Conservation (phyloP, 2,888 invertebrate genomes). For the Cantharis nigra region DNA sequence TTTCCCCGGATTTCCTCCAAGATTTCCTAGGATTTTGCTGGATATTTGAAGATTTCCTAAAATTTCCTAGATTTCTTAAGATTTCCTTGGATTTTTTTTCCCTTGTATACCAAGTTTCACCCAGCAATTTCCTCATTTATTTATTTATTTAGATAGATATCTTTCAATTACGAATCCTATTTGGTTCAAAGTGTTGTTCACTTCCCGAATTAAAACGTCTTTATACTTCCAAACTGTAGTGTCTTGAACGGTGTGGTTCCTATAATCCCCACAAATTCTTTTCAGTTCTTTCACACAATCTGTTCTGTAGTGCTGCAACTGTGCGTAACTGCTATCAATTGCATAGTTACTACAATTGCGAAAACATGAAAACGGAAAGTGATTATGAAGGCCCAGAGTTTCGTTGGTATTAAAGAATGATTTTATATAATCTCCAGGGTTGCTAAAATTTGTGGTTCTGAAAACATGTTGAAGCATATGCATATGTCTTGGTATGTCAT, state of each 20-base stretch:
- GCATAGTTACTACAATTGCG: constrained; percentile 83
- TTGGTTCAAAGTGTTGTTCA: constrained; percentile 67
- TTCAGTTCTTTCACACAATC: constrained; percentile 88
- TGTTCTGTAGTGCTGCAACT: constrained; percentile 91
- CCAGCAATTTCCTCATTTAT: too few species aligned
- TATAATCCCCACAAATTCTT: constrained; percentile 81
- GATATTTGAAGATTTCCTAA: too few species aligned
- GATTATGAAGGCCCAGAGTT: constrained; percentile 88
- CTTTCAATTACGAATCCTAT: neutral
- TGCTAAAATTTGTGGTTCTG: constrained; percentile 87
- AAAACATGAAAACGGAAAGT: constrained; percentile 87
- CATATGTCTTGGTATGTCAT: constrained; percentile 80
- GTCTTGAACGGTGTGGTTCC: constrained; percentile 81
- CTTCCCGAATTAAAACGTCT: constrained; percentile 72
- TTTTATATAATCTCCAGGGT: constrained; percentile 91
- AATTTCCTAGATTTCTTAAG: too few species aligned
- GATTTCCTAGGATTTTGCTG: too few species aligned
- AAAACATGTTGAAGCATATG: constrained; percentile 94
- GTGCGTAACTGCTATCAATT: constrained; percentile 80
- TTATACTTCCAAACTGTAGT: constrained; percentile 88
- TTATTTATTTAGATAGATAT: neutral
- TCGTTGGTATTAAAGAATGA: constrained; percentile 92
- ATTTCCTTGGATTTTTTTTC: too few species aligned
- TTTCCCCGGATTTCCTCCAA: too few species aligned
- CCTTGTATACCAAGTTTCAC: too few species aligned